Conservation (phyloP, 1,140 invertebrate genomes). For the Chlorops oryzae region DNA sequence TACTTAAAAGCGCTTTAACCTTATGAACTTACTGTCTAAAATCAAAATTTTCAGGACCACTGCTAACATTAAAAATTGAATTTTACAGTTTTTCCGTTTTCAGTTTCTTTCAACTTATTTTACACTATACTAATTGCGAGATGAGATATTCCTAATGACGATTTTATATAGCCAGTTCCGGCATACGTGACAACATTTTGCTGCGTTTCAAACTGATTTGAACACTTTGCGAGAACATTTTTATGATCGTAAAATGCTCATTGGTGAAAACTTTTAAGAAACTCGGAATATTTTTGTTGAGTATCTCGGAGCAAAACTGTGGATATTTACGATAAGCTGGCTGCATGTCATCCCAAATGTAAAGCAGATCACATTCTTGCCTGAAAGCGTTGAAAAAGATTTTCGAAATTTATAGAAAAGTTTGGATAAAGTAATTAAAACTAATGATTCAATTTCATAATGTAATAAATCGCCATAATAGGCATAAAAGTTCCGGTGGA, state of each 20-base stretch:
- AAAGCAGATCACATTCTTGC: slow-evolving; percentile 38
- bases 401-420: not conserved
- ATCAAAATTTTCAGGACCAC: no score
- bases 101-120: no score
- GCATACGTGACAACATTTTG: no score
- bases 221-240: slow-evolving; percentile 47
- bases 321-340: slow-evolving; percentile 42
- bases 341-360: slow-evolving; percentile 45
- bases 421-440: no score
- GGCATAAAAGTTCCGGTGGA: no score
- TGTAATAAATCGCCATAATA: no score
- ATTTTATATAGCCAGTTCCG: slow-evolving; percentile 37
- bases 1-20: no score
- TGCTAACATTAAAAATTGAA: slow-evolving; percentile 5
- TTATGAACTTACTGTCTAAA: no score
- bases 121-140: no score
- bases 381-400: slow-evolving; percentile 19
- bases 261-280: slow-evolving; percentile 44
- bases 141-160: no score
- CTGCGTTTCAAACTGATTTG: slow-evolving; percentile 44
- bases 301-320: slow-evolving; percentile 42
- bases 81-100: no score
- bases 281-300: slow-evolving; percentile 42
- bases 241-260: slow-evolving; percentile 40
- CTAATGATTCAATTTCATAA: no score